Evolutionary conservation across 2,113 vertebrate genomes (phyloP), one percentile per base, ranked within the genome.

Genomic region (Oenanthe melanoleuca): DNA sequence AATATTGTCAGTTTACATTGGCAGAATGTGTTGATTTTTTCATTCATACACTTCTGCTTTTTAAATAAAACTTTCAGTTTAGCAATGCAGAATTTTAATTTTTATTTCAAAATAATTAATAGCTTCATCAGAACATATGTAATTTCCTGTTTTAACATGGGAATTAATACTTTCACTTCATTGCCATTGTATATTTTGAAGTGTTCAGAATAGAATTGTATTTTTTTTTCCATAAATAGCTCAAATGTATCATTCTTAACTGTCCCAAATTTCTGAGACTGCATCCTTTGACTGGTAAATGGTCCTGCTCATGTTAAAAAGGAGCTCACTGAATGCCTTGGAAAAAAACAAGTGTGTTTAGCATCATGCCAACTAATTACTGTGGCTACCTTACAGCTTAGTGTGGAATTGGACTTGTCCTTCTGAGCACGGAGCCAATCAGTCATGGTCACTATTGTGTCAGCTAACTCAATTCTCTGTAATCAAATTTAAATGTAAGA

Each of bases 401-500:
- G 0, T 24, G 25, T 34, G 60, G 91, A 88, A 92, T 86, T 88
- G 55, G 66, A 82, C 50, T 90, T 90, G 93, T 88, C 88, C 93
- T 92, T 86, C 88, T 80, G 64, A 92, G 86, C 92, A 80, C 4
- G 0, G 86, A 94, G 71, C 79, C 63, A 92, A 90, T 97, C 92
- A 94, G 90, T 97, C 93, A 77, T 95, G 95, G 88, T 92, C 93
- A 83, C 45, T 90, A 63, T 80, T 80, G 50, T 93, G 93, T 81
- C 93, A 87, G 80, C 84, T 94, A 95, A 95, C 89, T 91, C 91
- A 95, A 94, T 95, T 97, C 89, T 84, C 91, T 69, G 78, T 94
- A 93, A 95, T 97, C 77, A 93, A 75, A 94, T 95, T 91, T 92
- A 93, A 95, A 79, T 15, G 4, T 92, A 25, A 72, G 74, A 88